Evolutionary conservation across 1,140 invertebrate species (phyloP).

Genomic region (Aphidius gifuensis): DNA sequence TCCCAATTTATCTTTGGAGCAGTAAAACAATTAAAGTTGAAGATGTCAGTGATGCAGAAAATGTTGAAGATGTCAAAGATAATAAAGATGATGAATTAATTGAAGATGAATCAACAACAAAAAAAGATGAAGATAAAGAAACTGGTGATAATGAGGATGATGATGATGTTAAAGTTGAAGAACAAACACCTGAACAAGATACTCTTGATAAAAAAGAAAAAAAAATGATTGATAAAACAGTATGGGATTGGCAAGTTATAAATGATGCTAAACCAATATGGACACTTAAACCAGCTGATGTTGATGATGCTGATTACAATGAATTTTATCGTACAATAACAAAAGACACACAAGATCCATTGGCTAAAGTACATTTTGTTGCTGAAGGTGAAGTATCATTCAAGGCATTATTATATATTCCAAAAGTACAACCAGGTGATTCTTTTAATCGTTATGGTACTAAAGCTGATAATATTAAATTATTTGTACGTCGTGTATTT

Average conservation of each 20-base stretch:
- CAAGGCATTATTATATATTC: slow-evolving; percentile 92
- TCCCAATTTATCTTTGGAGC: slow-evolving; percentile 95
- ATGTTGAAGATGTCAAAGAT: slow-evolving; percentile 58
- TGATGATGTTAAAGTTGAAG: slow-evolving; percentile 41
- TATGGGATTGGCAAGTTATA: slow-evolving; percentile 97
- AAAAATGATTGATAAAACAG: slow-evolving; percentile 87
- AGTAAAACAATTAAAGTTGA: slow-evolving; percentile 89
- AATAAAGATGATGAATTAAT: slow-evolving; percentile 57
- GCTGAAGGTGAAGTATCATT: slow-evolving; percentile 99
- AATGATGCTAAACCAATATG: slow-evolving; percentile 98
- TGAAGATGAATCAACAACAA: slow-evolving; percentile 20
- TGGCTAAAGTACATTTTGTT: slow-evolving; percentile 91
- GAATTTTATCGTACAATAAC: slow-evolving; percentile 94
- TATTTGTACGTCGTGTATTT: slow-evolving; percentile 96
- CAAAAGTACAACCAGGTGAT: slow-evolving; percentile 84
- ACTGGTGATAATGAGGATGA: slow-evolving; percentile 32
- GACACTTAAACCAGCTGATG: slow-evolving; percentile 87
- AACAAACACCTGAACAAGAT: slow-evolving; percentile 59
- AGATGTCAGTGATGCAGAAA: slow-evolving; percentile 61
- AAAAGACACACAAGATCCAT: slow-evolving; percentile 83
- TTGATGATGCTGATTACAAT: slow-evolving; percentile 84
- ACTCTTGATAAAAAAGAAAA: slow-evolving; percentile 68
- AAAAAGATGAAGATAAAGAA: slow-evolving; percentile 59
- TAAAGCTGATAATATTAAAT: slow-evolving; percentile 91
- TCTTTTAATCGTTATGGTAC: slow-evolving; percentile 94